Percentiles rank a stretch among this genome's conserved stretches.
phyloP scores from a whole-genome alignment of 2,888 invertebrate genomes.

The Lasioglossum marginatum region DNA sequence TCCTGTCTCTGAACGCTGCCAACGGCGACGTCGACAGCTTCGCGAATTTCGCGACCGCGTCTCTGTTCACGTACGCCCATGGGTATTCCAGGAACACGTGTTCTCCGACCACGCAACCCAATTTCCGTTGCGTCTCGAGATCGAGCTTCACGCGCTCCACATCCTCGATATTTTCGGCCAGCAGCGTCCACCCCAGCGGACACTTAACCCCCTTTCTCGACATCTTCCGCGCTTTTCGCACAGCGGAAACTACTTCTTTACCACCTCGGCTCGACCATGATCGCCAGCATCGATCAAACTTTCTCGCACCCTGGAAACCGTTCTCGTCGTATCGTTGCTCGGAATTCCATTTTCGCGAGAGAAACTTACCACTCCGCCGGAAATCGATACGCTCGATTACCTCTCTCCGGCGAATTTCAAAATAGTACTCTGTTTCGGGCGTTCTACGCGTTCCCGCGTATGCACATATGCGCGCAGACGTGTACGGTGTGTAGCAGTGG shows the following conservation, averaged over 20 bases:
- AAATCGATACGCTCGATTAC: neutral
- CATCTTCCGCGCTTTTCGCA: constrained; percentile 58
- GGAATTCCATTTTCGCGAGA: neutral
- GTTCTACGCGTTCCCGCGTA: neutral
- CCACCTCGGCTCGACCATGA: neutral
- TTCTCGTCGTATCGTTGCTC: neutral
- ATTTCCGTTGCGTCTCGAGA: constrained; percentile 68
- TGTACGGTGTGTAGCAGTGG: too few species aligned
- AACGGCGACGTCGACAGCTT: constrained; percentile 68
- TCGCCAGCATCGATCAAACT: constrained; percentile 65
- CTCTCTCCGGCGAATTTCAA: neutral
- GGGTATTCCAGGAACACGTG: constrained; percentile 81
- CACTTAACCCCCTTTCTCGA: constrained; percentile 64
- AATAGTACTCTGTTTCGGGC: neutral
- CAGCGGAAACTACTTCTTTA: neutral
- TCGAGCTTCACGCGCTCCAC: constrained; percentile 73
- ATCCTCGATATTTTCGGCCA: constrained; percentile 75
- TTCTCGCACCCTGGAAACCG: constrained; percentile 21
- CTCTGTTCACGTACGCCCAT: constrained; percentile 77
- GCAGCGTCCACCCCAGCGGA: constrained; percentile 73
- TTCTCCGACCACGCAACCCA: constrained; percentile 77
- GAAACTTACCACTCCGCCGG: neutral
- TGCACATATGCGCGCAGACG: neutral
- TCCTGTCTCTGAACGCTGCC: constrained; percentile 59
- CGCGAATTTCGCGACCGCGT: constrained; percentile 59